These are phyloP conservation scores for Enteromius paludinosus DNA, from an alignment of 2,797 vertebrate species.

Conservation along the genomic window DNA sequence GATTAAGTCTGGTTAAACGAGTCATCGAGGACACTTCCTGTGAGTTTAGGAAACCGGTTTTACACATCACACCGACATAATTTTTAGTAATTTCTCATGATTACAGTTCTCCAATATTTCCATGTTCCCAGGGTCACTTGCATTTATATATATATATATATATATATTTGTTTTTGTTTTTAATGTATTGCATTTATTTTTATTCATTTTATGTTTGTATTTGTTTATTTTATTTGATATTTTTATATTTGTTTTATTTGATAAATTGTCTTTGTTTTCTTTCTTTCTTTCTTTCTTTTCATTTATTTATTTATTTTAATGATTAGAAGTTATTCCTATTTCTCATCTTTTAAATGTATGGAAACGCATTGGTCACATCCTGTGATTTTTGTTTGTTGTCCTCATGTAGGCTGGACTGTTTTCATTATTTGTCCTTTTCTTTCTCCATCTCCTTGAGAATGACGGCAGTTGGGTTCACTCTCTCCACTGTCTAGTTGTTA, in stretches of 20 bases:
- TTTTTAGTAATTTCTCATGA: not conserved
- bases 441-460: slow-evolving; percentile 81
- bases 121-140: not conserved
- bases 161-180: not conserved
- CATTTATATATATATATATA: not conserved
- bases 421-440: slow-evolving; percentile 2
- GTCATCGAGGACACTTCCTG: not conserved
- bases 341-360: not conserved
- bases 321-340: not conserved
- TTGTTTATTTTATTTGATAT: no score
- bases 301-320: not conserved
- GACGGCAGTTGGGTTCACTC: slow-evolving; percentile 75
- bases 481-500: slow-evolving; percentile 70
- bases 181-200: not conserved
- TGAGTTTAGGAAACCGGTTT: not conserved
- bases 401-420: not conserved
- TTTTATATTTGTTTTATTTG: not conserved
- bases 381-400: no score
- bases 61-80: not conserved
- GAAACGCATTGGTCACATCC: not conserved
- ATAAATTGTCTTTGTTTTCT: no score
- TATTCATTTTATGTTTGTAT: not conserved
- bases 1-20: not conserved
- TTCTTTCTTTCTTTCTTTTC: no score
- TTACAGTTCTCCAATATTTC: not conserved